Evolutionary conservation across 2,113 vertebrate genomes (phyloP).

Genomic region (Nothocercus nigrocapillus): DNA sequence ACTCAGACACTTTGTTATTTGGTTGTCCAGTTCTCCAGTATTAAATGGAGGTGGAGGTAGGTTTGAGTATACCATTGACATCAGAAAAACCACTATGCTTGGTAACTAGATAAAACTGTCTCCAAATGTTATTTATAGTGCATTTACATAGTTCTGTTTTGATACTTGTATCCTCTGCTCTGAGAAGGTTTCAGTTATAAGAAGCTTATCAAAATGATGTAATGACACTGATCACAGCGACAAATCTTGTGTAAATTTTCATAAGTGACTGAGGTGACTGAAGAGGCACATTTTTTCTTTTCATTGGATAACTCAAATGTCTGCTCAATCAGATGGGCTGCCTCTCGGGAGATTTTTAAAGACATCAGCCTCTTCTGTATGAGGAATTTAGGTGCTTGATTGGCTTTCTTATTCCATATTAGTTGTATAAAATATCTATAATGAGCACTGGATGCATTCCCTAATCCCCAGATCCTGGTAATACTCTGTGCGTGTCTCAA

Average conservation of each 20-base stretch:
- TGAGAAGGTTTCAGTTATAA: neutral
- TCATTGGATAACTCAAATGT: constrained; percentile 11
- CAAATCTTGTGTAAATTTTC: constrained; percentile 22
- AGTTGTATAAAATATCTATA: neutral
- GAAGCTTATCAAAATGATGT: neutral
- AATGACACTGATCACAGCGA: neutral
- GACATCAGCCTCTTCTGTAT: neutral
- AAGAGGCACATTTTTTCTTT: constrained; percentile 30
- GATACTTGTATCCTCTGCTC: neutral
- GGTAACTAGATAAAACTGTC: neutral
- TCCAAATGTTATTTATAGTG: neutral
- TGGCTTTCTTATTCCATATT: neutral
- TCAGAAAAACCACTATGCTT: neutral
- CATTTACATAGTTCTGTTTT: neutral
- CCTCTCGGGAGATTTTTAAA: constrained; percentile 48
- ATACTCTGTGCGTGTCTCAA: neutral
- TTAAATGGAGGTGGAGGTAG: neutral
- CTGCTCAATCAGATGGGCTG: constrained; percentile 24
- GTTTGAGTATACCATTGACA: neutral
- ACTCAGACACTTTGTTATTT: neutral
- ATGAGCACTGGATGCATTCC: neutral
- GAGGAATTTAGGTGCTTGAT: constrained; percentile 37
- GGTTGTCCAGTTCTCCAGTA: neutral
- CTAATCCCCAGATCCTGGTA: neutral
- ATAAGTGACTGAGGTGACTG: neutral